Conservation (phyloP, 2,888 invertebrate genomes). For the Coleophora deauratella region DNA sequence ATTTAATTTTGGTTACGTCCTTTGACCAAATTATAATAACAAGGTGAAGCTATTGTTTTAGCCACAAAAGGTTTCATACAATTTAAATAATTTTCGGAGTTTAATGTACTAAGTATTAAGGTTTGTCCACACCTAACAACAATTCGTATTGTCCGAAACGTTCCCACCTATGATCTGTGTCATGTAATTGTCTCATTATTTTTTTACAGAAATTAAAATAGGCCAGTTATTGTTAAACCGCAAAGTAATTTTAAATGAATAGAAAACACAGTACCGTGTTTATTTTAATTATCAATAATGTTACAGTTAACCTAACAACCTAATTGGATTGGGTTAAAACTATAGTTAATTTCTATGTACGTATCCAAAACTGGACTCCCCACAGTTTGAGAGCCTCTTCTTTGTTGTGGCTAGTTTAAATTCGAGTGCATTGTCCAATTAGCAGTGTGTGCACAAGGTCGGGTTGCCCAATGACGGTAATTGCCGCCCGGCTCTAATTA, state of each 20-base stretch:
- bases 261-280: too few relatives aligned
- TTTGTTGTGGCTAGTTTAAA: slow-evolving; percentile 26
- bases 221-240: not conserved
- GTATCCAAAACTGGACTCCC: not conserved
- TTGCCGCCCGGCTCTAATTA: slow-evolving; percentile 20
- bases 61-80: slow-evolving; percentile 13
- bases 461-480: slow-evolving; percentile 41
- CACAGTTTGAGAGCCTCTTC: slow-evolving; percentile 15
- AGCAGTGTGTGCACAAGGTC: slow-evolving; percentile 38
- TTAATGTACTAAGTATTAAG: too few relatives aligned
- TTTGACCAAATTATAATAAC: slow-evolving; percentile 3
- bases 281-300: too few relatives aligned
- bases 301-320: too few relatives aligned
- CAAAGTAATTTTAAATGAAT: not conserved
- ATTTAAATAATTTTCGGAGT: too few relatives aligned
- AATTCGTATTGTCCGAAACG: slow-evolving; percentile 43
- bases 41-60: slow-evolving; percentile 20
- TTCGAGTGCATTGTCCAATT: slow-evolving; percentile 43
- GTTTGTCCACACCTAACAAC: slow-evolving; percentile 16
- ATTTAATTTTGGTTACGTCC: not conserved
- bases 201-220: slow-evolving; percentile 43
- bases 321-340: too few relatives aligned
- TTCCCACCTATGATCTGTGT: slow-evolving; percentile 58
- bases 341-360: too few relatives aligned
- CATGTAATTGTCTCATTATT: slow-evolving; percentile 49